phyloP scores from a whole-genome alignment of 2,113 vertebrate species.

The Isichthys henryi region DNA sequence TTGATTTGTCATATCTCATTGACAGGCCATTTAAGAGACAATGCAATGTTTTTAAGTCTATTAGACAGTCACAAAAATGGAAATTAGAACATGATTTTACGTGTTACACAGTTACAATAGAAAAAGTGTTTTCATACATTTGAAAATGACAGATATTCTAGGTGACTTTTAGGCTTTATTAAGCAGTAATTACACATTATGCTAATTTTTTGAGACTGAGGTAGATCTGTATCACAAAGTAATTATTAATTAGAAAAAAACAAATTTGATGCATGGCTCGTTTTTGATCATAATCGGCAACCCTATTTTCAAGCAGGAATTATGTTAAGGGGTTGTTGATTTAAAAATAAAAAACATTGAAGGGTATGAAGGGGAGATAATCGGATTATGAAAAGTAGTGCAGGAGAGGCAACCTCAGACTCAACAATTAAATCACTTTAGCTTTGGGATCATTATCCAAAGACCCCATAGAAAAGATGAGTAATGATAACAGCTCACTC shows the following conservation, averaged over 20 bases:
- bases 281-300: slow-evolving; percentile 15
- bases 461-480: slow-evolving; percentile 14
- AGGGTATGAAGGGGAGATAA: slow-evolving; percentile 7
- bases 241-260: slow-evolving; percentile 5
- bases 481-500: not conserved
- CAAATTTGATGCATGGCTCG: not conserved
- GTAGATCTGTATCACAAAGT: slow-evolving; percentile 12
- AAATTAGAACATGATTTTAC: not conserved
- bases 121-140: not conserved
- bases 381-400: slow-evolving; percentile 12
- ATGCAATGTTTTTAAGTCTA: not conserved
- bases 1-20: not conserved
- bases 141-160: slow-evolving; percentile 2
- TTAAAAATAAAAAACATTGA: not conserved
- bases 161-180: slow-evolving; percentile 19
- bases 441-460: slow-evolving; percentile 18
- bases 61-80: not conserved
- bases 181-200: slow-evolving; percentile 21
- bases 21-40: not conserved
- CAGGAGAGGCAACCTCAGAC: not conserved
- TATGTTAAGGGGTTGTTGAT: not conserved
- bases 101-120: not conserved
- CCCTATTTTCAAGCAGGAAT: not conserved
- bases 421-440: slow-evolving; percentile 20
- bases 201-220: not conserved